phyloP scores from a whole-genome alignment of 2,888 invertebrate species.

The Thymelicus sylvestris region DNA sequence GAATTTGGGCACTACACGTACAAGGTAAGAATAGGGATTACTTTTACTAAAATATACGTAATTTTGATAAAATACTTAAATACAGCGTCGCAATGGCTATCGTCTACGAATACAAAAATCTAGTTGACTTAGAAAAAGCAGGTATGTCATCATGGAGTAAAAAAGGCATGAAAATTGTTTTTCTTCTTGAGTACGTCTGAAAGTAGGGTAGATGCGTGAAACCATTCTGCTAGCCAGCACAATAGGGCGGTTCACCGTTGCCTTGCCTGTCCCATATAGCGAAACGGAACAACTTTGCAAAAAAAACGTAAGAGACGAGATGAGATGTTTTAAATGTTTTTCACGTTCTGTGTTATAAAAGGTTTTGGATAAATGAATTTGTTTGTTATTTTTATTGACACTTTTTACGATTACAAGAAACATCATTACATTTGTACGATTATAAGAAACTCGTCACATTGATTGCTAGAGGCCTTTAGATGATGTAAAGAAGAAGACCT shows the following conservation, averaged over 20 bases:
- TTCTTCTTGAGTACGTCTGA: conserved; percentile 21
- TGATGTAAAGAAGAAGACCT: too few species aligned
- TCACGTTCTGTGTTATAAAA: background rate
- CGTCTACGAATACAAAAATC: background rate
- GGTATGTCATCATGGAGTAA: background rate
- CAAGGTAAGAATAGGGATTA: background rate
- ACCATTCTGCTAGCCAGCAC: conserved; percentile 18
- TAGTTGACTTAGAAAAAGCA: background rate
- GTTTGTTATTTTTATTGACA: background rate
- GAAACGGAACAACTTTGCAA: conserved; percentile 15
- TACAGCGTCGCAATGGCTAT: too few species aligned
- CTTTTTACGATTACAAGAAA: too few species aligned
- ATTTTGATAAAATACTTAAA: too few species aligned
- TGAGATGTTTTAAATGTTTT: conserved; percentile 8
- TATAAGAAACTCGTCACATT: too few species aligned
- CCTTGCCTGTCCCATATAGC: conserved; percentile 21
- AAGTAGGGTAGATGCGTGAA: conserved; percentile 20
- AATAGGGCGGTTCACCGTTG: conserved; percentile 22
- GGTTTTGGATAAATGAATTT: background rate
- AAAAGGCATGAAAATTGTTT: conserved; percentile 16
- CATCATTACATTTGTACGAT: too few species aligned
- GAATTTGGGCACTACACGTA: conserved; percentile 3
- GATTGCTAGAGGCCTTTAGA: too few species aligned
- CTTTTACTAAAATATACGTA: too few species aligned
- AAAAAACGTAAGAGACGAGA: conserved; percentile 3